Base-by-base conservation (phyloP, 2,797 vertebrate genomes). In the Lacerta bilineata region DNA sequence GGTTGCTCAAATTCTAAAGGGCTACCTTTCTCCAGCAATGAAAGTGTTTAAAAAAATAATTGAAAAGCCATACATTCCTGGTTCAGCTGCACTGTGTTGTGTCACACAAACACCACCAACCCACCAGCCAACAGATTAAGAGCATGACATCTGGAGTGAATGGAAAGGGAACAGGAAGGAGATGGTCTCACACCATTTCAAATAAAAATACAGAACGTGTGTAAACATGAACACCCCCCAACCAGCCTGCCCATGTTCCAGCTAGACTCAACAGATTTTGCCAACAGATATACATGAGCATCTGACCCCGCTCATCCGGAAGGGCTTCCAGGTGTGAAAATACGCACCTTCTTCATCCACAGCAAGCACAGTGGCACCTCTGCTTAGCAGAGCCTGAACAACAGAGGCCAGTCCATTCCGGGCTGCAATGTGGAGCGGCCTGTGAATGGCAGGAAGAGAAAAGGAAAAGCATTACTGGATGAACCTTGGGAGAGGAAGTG, bases 361-460 rank as follows among this genome's bases (percentile, higher is more conserved):
- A 94, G 99, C 98, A 97, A 99, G 98, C 91, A 99, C 98, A 0
- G 98, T 99, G 93, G 99, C 99, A 81, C 99, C 99, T 92, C 98
- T 97, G 96, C 98, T 98, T 91, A 99, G 97, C 92, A 99, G 96
- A 86, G 98, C 98, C 97, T 99, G 98, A 91, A 99, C 99, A 33
- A 99, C 99, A 0, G 99, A 98, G 39, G 98, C 98, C 93, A 99
- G 96, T 59, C 99, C 99, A 29, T 98, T 99, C 90, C 98, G 97
- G 1, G 99, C 99, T 90, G 99, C 98, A 46, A 99, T 98, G 94
- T 99, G 99, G 91, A 99, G 98, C 33, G 99, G 99, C 98, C 99
- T 99, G 87, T 1, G 77, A 29, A 64, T 29, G 59, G 39, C 77
- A 66, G 69, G 76, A 68, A 85, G 84, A 85, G 13, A 78, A 82